Evolutionary conservation across 2,888 invertebrate species (phyloP).

Genomic region (Tipula vernalis): DNA sequence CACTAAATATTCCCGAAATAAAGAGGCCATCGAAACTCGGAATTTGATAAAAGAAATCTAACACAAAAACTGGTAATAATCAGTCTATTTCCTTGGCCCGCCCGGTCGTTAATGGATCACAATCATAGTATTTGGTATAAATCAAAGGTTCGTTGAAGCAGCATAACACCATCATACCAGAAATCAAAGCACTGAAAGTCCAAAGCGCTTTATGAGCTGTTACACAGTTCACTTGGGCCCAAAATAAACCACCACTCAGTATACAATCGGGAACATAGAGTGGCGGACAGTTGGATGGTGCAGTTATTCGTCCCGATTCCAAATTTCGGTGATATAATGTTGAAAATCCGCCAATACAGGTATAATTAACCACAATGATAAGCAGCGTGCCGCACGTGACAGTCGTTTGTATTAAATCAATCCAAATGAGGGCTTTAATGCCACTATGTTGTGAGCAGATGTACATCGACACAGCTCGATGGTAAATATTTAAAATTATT

Average conservation of each 20-base stretch:
- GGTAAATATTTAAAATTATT: background rate
- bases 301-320: constrained; percentile 48
- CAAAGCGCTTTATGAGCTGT: background rate
- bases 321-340: constrained; percentile 33
- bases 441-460: background rate
- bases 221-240: background rate
- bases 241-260: constrained; percentile 43
- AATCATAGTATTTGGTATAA: background rate
- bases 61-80: background rate
- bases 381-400: background rate
- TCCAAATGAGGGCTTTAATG: background rate
- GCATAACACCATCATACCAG: constrained; percentile 55
- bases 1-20: constrained; percentile 53
- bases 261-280: constrained; percentile 60
- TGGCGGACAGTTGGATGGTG: constrained; percentile 68
- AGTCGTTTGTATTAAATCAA: background rate
- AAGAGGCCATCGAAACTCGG: constrained; percentile 81
- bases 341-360: too few relatives aligned
- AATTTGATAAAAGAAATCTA: constrained; percentile 29
- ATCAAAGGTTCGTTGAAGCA: constrained; percentile 50
- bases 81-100: background rate
- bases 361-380: background rate
- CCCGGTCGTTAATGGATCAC: constrained; percentile 41
- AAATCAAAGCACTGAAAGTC: constrained; percentile 39
- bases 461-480: background rate